A percentile compares a stretch with the other conserved stretches of the same genome.
Evolutionary conservation across 2,113 vertebrate species (phyloP).

Genomic region (Cygnus buccinator): DNA sequence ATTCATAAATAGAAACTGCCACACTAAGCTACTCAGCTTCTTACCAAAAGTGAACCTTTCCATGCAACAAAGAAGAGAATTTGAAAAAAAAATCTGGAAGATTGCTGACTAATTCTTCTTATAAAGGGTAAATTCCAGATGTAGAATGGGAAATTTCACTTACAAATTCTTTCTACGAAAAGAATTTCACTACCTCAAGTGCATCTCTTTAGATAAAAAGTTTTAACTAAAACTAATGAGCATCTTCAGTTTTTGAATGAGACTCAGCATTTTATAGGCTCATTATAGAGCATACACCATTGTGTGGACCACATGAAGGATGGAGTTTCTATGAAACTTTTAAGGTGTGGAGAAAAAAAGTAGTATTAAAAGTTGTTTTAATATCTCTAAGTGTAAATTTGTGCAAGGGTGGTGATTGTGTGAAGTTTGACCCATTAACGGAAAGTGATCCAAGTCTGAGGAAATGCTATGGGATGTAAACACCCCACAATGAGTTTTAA

Average conservation of each 20-base stretch:
- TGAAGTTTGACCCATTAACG: not conserved
- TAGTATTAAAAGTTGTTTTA: not conserved
- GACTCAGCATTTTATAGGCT: not conserved
- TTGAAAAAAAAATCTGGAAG: not conserved
- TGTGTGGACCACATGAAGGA: not conserved
- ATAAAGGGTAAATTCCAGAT: not conserved
- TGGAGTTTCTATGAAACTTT: not conserved
- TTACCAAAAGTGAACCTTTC: not conserved
- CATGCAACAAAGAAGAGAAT: not conserved
- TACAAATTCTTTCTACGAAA: not conserved
- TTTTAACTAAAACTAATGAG: not conserved
- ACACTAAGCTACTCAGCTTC: not conserved
- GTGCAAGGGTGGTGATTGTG: not conserved
- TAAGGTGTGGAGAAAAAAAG: not conserved
- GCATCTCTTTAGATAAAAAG: not conserved
- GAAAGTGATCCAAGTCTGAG: not conserved
- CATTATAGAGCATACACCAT: not conserved
- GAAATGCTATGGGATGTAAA: not conserved
- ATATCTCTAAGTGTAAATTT: not conserved
- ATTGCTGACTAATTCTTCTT: not conserved
- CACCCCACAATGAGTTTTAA: not conserved
- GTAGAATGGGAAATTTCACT: not conserved
- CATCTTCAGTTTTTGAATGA: not conserved
- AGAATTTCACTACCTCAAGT: not conserved
- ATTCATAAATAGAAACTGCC: not conserved